Evolutionary conservation across 2,113 vertebrate genomes (phyloP).

Genomic region (Apistogramma diplotaenia): DNA sequence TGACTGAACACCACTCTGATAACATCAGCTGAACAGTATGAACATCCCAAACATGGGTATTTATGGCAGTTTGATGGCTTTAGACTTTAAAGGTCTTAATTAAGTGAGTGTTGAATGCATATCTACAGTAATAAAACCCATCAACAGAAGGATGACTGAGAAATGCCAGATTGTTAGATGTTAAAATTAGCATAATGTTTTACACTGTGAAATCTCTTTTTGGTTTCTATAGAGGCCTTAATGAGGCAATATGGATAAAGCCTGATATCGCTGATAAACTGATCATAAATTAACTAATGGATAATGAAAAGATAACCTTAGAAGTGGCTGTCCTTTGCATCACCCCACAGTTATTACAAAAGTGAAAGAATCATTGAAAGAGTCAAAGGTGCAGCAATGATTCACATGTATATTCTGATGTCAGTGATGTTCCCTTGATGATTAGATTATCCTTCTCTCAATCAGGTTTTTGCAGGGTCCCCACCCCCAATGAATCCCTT

Average conservation of each 20-base stretch:
- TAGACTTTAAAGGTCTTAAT: neutral
- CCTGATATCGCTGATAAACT: neutral
- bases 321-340: neutral
- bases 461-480: neutral
- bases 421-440: neutral
- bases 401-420: neutral
- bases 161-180: neutral
- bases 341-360: neutral
- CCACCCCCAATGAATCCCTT: neutral
- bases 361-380: neutral
- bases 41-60: neutral
- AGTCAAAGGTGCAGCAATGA: neutral
- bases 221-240: neutral
- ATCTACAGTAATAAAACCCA: neutral
- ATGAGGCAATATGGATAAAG: neutral
- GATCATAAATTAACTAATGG: neutral
- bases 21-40: neutral
- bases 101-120: neutral
- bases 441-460: neutral
- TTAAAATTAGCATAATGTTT: neutral
- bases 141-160: neutral
- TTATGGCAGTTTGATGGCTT: neutral
- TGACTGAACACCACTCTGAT: neutral
- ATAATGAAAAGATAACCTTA: neutral
- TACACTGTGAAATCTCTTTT: neutral